Percentiles rank a stretch among this genome's conserved stretches.
Evolutionary conservation across 2,797 vertebrate genomes (phyloP).

Genomic region (Valencia hispanica): DNA sequence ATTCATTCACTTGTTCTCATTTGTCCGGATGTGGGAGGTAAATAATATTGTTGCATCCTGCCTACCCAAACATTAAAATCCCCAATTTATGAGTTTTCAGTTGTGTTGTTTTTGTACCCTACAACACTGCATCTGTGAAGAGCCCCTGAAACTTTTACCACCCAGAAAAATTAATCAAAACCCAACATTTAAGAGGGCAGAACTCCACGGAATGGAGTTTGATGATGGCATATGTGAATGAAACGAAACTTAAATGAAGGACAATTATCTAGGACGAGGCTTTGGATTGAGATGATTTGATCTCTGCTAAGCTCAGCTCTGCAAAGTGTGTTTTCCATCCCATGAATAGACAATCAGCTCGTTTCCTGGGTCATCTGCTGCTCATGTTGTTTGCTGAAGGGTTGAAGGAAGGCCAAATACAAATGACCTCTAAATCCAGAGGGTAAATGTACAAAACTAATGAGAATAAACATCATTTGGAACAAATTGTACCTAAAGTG

Average conservation of each 20-base stretch:
- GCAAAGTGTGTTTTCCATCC: conserved; percentile 63
- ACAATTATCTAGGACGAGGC: conserved; percentile 48
- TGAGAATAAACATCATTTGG: background rate
- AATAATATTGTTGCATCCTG: conserved; percentile 3
- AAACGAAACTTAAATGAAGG: conserved; percentile 67
- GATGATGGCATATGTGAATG: conserved; percentile 47
- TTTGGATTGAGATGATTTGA: conserved; percentile 38
- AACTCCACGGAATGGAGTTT: conserved; percentile 16
- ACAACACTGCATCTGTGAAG: background rate
- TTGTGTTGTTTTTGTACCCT: conserved; percentile 36
- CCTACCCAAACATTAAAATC: background rate
- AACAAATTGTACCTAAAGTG: background rate
- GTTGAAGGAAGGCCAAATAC: conserved; percentile 33
- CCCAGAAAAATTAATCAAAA: conserved; percentile 45
- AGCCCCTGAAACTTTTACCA: background rate
- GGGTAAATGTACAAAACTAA: background rate
- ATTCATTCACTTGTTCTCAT: conserved; percentile 22
- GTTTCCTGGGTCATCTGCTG: conserved; percentile 71
- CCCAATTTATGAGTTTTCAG: conserved; percentile 1
- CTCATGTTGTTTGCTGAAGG: conserved; percentile 50
- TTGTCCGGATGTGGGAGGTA: conserved; percentile 16
- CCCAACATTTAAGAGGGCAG: conserved; percentile 5
- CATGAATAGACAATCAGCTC: conserved; percentile 70
- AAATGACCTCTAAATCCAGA: conserved; percentile 23
- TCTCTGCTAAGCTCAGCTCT: conserved; percentile 37